Conservation (phyloP, 1,140 invertebrate genomes). For the Hyposmocoma kahamanoa region DNA sequence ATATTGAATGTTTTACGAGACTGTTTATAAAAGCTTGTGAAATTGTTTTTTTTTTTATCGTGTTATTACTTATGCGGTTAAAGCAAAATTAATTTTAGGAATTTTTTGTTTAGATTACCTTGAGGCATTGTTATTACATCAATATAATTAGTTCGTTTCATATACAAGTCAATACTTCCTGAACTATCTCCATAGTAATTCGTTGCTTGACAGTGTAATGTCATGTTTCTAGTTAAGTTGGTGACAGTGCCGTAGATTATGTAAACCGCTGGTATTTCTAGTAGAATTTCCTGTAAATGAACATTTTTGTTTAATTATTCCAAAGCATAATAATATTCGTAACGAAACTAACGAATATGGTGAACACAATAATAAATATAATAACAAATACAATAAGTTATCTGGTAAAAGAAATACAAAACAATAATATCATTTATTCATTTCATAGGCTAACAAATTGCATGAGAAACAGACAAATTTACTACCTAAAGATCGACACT, state of each 20-base stretch:
- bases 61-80: neutral
- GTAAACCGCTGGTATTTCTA: conserved; percentile 37
- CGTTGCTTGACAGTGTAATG: conserved; percentile 36
- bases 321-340: neutral
- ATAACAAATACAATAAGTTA: neutral
- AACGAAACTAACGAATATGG: neutral
- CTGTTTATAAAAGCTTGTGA: neutral
- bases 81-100: neutral
- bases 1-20: neutral
- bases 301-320: conserved; percentile 7
- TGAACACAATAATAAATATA: neutral
- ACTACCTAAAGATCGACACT: too few species aligned
- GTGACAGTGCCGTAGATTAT: conserved; percentile 34
- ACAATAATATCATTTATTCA: neutral
- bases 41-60: neutral
- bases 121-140: conserved; percentile 30
- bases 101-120: conserved; percentile 19
- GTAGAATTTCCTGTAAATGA: conserved; percentile 29
- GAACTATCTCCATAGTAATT: conserved; percentile 24
- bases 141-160: conserved; percentile 37
- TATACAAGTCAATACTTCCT: conserved; percentile 22
- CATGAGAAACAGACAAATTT: neutral
- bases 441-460: too few species aligned
- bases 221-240: conserved; percentile 30
- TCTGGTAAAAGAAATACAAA: neutral